These are phyloP conservation scores for Achatina immaculata DNA, from an alignment of 1,140 invertebrate genomes.

Conservation along the genomic window DNA sequence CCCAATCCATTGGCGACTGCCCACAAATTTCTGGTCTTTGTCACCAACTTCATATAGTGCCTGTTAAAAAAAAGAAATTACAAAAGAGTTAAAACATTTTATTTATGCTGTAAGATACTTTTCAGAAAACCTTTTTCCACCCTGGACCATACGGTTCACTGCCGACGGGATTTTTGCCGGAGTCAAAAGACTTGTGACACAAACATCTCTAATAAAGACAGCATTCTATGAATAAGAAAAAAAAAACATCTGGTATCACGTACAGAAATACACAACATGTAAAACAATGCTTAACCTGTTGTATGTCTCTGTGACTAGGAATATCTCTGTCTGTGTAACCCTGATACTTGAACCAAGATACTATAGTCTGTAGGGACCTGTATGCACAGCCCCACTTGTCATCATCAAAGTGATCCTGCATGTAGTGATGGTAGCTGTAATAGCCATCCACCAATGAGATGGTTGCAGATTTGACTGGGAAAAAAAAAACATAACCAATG, in stretches of 20 bases:
- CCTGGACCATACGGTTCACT: no score
- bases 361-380: slow-evolving; percentile 94
- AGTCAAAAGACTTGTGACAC: no score
- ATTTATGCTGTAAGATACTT: background rate
- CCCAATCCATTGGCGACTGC: slow-evolving; percentile 96
- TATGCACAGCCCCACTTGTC: slow-evolving; percentile 99
- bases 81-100: background rate
- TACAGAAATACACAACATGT: no score
- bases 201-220: no score
- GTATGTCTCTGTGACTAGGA: slow-evolving; percentile 81
- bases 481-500: background rate
- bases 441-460: slow-evolving; percentile 83
- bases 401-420: slow-evolving; percentile 95
- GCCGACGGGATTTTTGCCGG: no score
- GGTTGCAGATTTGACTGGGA: slow-evolving; percentile 72
- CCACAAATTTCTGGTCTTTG: slow-evolving; percentile 88
- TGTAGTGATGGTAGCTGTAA: slow-evolving; percentile 97
- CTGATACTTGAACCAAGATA: slow-evolving; percentile 96
- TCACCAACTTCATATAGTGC: slow-evolving; percentile 94
- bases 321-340: slow-evolving; percentile 88
- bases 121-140: no score
- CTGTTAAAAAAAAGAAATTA: slow-evolving; percentile 54
- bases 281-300: no score
- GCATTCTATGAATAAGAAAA: no score
- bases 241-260: no score